Evolutionary conservation across 2,888 invertebrate species (phyloP).

Genomic region (Coleophora deauratella): DNA sequence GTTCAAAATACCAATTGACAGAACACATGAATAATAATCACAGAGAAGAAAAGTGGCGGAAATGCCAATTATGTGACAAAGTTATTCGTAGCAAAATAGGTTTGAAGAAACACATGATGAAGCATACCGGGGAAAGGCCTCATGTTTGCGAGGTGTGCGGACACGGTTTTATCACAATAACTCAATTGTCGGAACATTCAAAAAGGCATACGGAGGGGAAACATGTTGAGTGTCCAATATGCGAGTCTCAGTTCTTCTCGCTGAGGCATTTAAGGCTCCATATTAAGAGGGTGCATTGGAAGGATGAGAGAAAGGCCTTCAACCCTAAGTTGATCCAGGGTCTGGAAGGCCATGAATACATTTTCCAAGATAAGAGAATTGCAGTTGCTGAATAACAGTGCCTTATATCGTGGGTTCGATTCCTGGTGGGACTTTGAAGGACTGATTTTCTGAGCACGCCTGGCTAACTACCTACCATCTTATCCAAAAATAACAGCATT

Average conservation of each 20-base stretch:
- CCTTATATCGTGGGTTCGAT: no score
- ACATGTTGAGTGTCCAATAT: slow-evolving; percentile 31
- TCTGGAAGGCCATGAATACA: slow-evolving; percentile 10
- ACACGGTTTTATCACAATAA: slow-evolving; percentile 34
- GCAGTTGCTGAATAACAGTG: no score
- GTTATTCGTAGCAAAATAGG: slow-evolving; percentile 35
- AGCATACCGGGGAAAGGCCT: slow-evolving; percentile 36
- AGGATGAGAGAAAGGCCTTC: slow-evolving; percentile 27
- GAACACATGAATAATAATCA: slow-evolving; percentile 29
- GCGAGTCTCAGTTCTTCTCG: slow-evolving; percentile 32
- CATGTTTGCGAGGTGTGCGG: slow-evolving; percentile 36
- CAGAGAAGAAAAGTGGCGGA: slow-evolving; percentile 19
- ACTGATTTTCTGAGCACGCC: no score
- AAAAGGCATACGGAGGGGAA: slow-evolving; percentile 33
- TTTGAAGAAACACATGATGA: slow-evolving; percentile 33
- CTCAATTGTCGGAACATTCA: slow-evolving; percentile 35
- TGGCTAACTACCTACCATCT: no score
- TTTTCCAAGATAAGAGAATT: no score
- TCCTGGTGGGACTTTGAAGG: no score
- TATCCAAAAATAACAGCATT: no score
- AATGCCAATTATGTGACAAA: slow-evolving; percentile 27
- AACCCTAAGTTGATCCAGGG: slow-evolving; percentile 26
- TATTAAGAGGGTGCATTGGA: slow-evolving; percentile 40
- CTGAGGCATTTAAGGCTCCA: slow-evolving; percentile 36
- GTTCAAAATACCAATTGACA: slow-evolving; percentile 15